These are phyloP conservation scores for Tigriopus californicus DNA, from an alignment of 2,888 invertebrate genomes.

Conservation along the genomic window DNA sequence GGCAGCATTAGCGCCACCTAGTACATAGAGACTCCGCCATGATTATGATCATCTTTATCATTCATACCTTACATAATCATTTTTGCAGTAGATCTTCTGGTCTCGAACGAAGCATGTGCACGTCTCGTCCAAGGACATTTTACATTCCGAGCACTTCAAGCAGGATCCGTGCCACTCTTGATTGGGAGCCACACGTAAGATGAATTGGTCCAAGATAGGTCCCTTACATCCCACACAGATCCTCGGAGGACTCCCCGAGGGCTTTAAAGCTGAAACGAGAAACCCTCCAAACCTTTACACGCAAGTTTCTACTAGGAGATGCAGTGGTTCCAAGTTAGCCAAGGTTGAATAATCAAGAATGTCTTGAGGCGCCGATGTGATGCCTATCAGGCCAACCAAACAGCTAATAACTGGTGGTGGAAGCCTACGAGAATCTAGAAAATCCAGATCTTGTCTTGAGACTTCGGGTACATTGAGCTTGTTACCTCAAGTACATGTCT, in stretches of 20 bases:
- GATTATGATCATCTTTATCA: neutral
- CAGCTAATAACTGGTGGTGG: no score
- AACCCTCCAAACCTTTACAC: no score
- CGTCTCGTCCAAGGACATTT: slow-evolving; percentile 86
- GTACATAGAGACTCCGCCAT: neutral
- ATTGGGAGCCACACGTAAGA: slow-evolving; percentile 91
- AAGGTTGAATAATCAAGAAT: no score
- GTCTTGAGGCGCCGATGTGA: no score
- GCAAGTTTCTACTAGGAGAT: no score
- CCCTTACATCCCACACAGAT: slow-evolving; percentile 91
- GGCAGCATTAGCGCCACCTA: neutral
- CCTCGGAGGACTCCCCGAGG: neutral
- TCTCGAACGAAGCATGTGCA: slow-evolving; percentile 98
- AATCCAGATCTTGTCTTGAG: no score
- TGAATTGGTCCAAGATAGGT: slow-evolving; percentile 96
- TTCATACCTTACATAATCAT: slow-evolving; percentile 87
- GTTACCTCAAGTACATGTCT: no score
- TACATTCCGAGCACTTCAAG: slow-evolving; percentile 56
- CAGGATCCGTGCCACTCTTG: slow-evolving; percentile 99
- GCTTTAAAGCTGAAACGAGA: neutral
- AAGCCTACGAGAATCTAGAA: no score
- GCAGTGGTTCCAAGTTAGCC: no score
- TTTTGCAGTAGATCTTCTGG: slow-evolving; percentile 94
- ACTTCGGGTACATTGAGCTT: no score
- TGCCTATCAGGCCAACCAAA: no score